Percentiles rank a stretch among this genome's conserved stretches.
Evolutionary conservation across 2,113 vertebrate genomes (phyloP).

Genomic region (Cololabis saira): DNA sequence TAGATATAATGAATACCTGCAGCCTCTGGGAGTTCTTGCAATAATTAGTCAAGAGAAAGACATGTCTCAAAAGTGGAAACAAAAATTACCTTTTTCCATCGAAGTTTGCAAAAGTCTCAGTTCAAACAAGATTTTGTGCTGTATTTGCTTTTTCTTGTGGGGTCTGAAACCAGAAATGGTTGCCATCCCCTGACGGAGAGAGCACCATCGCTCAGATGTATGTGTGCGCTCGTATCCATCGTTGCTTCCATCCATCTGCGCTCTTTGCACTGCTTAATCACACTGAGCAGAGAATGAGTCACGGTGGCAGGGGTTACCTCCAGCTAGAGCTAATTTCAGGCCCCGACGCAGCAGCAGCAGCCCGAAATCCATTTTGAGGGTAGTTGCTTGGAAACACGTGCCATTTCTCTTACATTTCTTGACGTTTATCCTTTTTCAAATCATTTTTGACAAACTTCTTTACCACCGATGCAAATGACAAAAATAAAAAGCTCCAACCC

Average conservation of each 20-base stretch:
- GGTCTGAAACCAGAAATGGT: constrained; percentile 34
- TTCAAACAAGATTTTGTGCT: not conserved
- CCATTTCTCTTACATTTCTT: not conserved
- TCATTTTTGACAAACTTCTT: not conserved
- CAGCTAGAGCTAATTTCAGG: constrained; percentile 65
- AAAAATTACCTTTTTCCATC: constrained; percentile 45
- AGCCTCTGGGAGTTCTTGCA: constrained; percentile 48
- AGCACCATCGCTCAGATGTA: constrained; percentile 12
- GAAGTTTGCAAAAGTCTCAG: constrained; percentile 18
- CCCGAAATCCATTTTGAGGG: constrained; percentile 31
- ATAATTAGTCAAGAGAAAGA: constrained; percentile 66
- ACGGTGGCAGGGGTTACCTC: constrained; percentile 56
- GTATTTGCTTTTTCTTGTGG: constrained; percentile 1
- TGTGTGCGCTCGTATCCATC: constrained; percentile 27
- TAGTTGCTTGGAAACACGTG: constrained; percentile 17
- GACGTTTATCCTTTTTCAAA: not conserved
- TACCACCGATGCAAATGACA: not conserved
- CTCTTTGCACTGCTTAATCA: constrained; percentile 43
- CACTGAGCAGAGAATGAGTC: constrained; percentile 52
- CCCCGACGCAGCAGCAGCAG: constrained; percentile 24
- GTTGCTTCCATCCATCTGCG: constrained; percentile 44
- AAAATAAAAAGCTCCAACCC: too few species aligned
- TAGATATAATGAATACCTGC: constrained; percentile 60
- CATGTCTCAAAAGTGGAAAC: constrained; percentile 45
- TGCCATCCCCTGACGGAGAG: constrained; percentile 9